phyloP scores from a whole-genome alignment of 2,113 vertebrate genomes.

The Glaucidium brasilianum region DNA sequence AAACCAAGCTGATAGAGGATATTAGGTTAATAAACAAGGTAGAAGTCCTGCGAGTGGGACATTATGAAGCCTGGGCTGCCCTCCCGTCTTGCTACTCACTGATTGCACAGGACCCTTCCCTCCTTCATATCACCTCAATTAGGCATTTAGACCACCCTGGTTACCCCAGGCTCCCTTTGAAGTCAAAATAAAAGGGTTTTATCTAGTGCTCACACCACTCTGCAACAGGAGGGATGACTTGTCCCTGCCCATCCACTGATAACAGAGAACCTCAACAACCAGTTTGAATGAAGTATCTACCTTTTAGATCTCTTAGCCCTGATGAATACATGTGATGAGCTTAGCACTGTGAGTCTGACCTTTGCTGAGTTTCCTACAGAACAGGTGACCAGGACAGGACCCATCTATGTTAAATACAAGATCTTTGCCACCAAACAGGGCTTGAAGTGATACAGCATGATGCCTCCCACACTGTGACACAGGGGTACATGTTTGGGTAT shows the following conservation, averaged over 20 bases:
- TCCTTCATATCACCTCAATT: accelerated
- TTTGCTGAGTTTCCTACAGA: background rate
- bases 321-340: background rate
- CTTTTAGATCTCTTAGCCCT: background rate
- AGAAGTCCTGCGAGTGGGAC: background rate
- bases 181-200: background rate
- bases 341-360: background rate
- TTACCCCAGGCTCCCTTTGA: background rate
- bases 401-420: background rate
- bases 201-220: too few species aligned
- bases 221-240: background rate
- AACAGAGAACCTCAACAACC: background rate
- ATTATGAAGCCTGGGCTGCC: background rate
- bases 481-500: accelerated
- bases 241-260: accelerated
- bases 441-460: accelerated
- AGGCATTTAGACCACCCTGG: accelerated
- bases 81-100: background rate
- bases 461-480: background rate
- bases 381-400: background rate
- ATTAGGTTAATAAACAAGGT: background rate
- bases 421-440: background rate
- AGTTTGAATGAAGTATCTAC: background rate
- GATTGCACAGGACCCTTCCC: background rate
- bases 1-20: background rate